Percentiles rank a stretch among this genome's conserved stretches.
phyloP scores from a whole-genome alignment of 2,113 vertebrate species.

The Hirundichthys speculiger region DNA sequence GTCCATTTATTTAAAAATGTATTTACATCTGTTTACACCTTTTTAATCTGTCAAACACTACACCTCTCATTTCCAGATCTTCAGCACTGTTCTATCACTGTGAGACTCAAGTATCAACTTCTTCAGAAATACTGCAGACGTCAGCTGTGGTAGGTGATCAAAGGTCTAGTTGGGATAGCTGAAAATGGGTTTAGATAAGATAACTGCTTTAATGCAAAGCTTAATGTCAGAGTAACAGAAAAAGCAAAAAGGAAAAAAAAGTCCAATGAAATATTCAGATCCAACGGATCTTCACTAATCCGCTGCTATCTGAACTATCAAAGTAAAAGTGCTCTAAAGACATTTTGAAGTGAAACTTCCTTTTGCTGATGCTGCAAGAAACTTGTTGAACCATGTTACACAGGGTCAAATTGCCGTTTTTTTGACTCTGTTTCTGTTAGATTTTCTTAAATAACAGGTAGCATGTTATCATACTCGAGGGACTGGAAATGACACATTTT shows the following conservation, averaged over 20 bases:
- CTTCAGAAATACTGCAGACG: conserved; percentile 21
- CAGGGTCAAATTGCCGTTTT: conserved; percentile 39
- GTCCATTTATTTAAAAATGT: too few relatives aligned
- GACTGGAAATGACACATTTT: conserved; percentile 35
- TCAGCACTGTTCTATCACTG: conserved; percentile 1
- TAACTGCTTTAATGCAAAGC: conserved; percentile 34
- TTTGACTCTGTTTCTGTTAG: not conserved
- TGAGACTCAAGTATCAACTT: conserved; percentile 18
- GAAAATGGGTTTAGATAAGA: conserved; percentile 46
- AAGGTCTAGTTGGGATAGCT: conserved; percentile 50
- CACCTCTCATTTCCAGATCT: conserved; percentile 3
- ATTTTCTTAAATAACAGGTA: conserved; percentile 12
- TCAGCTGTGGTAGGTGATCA: conserved; percentile 55
- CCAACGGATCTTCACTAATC: conserved; percentile 57
- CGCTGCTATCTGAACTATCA: conserved; percentile 41
- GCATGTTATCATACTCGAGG: conserved; percentile 18
- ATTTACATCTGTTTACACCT: not conserved
- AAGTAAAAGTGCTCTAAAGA: conserved; percentile 36
- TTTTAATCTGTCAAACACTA: not conserved
- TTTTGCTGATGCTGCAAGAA: conserved; percentile 37
- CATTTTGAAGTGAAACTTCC: conserved; percentile 36
- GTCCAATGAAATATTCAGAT: conserved; percentile 51
- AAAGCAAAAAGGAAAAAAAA: conserved; percentile 28
- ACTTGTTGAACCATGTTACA: conserved; percentile 40
- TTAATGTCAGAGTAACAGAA: conserved; percentile 41